phyloP scores from a whole-genome alignment of 2,888 invertebrate species.

The Fragum sueziense region DNA sequence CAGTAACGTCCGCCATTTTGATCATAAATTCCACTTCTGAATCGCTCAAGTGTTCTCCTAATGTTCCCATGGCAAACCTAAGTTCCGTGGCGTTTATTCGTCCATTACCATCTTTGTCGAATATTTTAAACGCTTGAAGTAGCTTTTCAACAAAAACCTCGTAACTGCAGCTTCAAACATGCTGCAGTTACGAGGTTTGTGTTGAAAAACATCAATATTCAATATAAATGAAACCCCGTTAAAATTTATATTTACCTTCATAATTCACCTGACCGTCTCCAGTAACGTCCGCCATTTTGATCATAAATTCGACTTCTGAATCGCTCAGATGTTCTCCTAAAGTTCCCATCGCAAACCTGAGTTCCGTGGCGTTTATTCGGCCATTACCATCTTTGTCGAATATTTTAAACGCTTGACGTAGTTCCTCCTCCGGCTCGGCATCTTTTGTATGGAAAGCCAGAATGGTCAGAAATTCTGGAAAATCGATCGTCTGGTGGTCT shows the following conservation, averaged over 20 bases:
- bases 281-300: conserved; percentile 44
- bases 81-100: conserved; percentile 45
- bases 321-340: conserved; percentile 45
- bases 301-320: conserved; percentile 54
- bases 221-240: too few relatives aligned
- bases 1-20: conserved; percentile 44
- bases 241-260: conserved; percentile 42
- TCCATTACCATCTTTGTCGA: conserved; percentile 49
- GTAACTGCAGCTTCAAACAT: too few relatives aligned
- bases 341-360: conserved; percentile 43
- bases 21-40: conserved; percentile 57
- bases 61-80: conserved; percentile 38
- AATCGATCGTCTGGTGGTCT: conserved; percentile 30
- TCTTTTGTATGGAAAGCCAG: conserved; percentile 50
- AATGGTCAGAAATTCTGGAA: conserved; percentile 53
- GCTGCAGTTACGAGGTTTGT: too few relatives aligned
- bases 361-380: conserved; percentile 40
- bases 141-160: conserved; percentile 48
- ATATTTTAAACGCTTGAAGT: conserved; percentile 43
- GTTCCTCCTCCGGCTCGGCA: conserved; percentile 47
- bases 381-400: conserved; percentile 52
- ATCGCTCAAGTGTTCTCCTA: conserved; percentile 44
- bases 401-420: conserved; percentile 45
- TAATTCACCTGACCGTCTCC: conserved; percentile 59
- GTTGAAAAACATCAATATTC: too few relatives aligned